phyloP scores from a whole-genome alignment of 1,140 invertebrate species.

The Trichomalopsis sarcophagae region DNA sequence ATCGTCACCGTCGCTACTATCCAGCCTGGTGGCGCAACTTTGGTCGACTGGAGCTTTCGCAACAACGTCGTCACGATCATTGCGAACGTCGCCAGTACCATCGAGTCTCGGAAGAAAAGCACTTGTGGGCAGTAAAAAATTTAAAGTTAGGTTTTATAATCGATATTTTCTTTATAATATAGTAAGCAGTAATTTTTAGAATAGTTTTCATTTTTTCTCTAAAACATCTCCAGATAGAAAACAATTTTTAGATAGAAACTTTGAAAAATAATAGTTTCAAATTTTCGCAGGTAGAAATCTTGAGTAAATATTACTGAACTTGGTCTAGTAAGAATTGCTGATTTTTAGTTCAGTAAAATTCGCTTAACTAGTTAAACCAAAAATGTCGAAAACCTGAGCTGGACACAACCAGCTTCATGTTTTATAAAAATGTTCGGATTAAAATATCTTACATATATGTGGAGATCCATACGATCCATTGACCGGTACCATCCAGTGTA shows the following conservation, averaged over 20 bases:
- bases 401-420: neutral
- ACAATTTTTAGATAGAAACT: too few relatives aligned
- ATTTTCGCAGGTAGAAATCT: too few relatives aligned
- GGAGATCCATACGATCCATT: slow-evolving; percentile 63
- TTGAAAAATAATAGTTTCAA: too few relatives aligned
- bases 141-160: neutral
- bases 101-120: slow-evolving; percentile 71
- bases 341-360: too few relatives aligned
- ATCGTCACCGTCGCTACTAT: slow-evolving; percentile 56
- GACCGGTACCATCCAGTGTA: slow-evolving; percentile 70
- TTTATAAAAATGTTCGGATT: neutral
- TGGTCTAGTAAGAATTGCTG: too few relatives aligned
- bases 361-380: too few relatives aligned
- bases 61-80: slow-evolving; percentile 70
- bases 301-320: too few relatives aligned
- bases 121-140: slow-evolving; percentile 62
- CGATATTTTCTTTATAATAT: neutral
- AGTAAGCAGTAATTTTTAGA: too few relatives aligned
- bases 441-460: slow-evolving; percentile 53
- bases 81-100: slow-evolving; percentile 71
- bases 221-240: too few relatives aligned
- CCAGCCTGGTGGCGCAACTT: slow-evolving; percentile 59
- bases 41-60: slow-evolving; percentile 63
- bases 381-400: too few relatives aligned
- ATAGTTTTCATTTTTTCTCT: too few relatives aligned